A percentile compares a stretch with the other conserved stretches of the same genome.
phyloP scores from a whole-genome alignment of 2,888 invertebrate species.

The Atethmia centrago region DNA sequence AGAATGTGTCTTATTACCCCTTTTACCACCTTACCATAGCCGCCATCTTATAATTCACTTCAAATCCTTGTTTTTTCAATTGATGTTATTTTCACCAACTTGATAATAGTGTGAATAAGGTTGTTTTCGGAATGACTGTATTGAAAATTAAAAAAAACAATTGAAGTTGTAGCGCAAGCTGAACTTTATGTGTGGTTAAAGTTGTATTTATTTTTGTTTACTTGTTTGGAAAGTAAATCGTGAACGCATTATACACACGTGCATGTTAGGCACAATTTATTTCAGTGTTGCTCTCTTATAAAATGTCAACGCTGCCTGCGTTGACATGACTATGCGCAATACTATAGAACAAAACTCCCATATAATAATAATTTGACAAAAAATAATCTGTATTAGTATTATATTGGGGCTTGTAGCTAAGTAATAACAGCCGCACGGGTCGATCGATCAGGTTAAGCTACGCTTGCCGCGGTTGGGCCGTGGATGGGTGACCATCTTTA shows the following conservation, averaged over 20 bases:
- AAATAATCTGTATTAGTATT: not conserved
- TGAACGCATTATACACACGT: not conserved
- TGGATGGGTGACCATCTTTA: too few species aligned
- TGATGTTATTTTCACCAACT: not conserved
- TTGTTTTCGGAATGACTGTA: not conserved
- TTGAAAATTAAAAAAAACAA: not conserved
- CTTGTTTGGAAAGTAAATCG: not conserved
- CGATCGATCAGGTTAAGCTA: too few species aligned
- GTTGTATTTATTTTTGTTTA: not conserved
- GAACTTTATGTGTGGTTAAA: not conserved
- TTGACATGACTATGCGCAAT: not conserved
- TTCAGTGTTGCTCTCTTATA: not conserved
- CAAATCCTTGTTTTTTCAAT: not conserved
- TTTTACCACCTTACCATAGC: not conserved
- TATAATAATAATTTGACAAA: not conserved
- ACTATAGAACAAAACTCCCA: not conserved
- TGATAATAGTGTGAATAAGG: too few species aligned
- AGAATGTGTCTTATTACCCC: not conserved
- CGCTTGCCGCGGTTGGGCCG: too few species aligned
- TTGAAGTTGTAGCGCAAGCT: not conserved
- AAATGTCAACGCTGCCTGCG: too few species aligned
- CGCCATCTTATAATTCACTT: slow-evolving; percentile 20
- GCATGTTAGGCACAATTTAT: not conserved
- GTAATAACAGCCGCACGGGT: too few species aligned
- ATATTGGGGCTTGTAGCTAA: too few species aligned